These are phyloP conservation scores for Nipponia nippon DNA, from an alignment of 2,113 vertebrate species.

Conservation along the genomic window DNA sequence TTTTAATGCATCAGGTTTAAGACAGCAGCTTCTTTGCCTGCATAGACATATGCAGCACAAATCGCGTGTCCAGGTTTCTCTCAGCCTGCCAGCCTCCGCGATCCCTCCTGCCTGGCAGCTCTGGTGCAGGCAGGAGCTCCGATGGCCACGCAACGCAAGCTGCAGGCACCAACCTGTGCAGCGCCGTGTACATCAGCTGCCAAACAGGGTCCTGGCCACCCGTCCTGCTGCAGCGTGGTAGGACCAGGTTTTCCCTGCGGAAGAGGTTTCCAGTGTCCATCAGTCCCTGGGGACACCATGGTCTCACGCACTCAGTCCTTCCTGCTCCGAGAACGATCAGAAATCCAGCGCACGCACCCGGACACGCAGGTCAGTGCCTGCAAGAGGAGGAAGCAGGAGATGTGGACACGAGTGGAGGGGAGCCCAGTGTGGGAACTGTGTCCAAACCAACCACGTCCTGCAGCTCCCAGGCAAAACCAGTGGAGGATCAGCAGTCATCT, in stretches of 20 bases:
- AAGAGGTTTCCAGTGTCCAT: not conserved
- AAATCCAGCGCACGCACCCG: not conserved
- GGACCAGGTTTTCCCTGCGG: not conserved
- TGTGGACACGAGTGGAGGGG: not conserved
- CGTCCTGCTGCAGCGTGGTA: not conserved
- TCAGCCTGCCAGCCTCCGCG: accelerated
- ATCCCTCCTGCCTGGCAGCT: not conserved
- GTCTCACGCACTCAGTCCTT: accelerated
- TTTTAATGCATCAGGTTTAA: not conserved
- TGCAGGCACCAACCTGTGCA: not conserved
- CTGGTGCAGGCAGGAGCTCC: too few relatives aligned
- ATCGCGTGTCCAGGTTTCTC: accelerated
- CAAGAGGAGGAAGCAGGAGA: not conserved
- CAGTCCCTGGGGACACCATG: accelerated
- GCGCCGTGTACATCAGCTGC: accelerated
- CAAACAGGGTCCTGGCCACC: not conserved
- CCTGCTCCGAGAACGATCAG: not conserved
- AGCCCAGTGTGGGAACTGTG: not conserved
- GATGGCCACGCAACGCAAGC: not conserved
- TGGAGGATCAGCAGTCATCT: too few relatives aligned
- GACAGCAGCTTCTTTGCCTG: not conserved
- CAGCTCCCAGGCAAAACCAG: not conserved
- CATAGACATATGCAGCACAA: accelerated
- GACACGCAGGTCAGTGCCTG: not conserved
- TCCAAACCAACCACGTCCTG: accelerated